phyloP scores from a whole-genome alignment of 2,797 vertebrate species.

The Helarctos malayanus region DNA sequence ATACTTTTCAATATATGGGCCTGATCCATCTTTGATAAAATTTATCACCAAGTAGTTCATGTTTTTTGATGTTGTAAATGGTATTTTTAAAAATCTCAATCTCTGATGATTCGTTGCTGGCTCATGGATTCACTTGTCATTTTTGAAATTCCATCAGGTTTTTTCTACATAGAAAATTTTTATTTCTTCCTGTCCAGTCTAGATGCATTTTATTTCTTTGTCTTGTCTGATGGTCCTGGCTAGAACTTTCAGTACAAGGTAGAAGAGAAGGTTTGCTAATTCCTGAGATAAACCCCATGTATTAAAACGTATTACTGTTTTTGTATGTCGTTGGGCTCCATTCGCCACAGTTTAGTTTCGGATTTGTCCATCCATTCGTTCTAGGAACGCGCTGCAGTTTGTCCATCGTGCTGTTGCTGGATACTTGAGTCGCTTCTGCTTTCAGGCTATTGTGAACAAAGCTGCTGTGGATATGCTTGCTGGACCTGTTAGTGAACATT shows the following conservation, averaged over 20 bases:
- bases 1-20: neutral
- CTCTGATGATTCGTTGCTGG: neutral
- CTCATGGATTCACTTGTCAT: neutral
- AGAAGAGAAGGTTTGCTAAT: neutral
- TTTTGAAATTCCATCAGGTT: neutral
- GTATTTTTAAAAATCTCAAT: neutral
- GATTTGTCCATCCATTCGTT: neutral
- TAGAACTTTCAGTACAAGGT: neutral
- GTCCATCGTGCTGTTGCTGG: neutral
- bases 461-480: neutral
- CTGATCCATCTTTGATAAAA: neutral
- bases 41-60: neutral
- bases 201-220: neutral
- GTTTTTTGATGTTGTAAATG: neutral
- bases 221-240: neutral
- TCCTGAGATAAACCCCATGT: neutral
- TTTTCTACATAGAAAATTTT: neutral
- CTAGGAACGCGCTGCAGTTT: neutral
- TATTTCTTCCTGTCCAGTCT: neutral
- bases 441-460: neutral
- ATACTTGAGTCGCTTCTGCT: constrained; percentile 11
- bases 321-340: neutral
- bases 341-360: neutral
- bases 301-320: neutral
- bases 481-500: constrained; percentile 8